A percentile compares a stretch with the other conserved stretches of the same genome.
phyloP scores from a whole-genome alignment of 2,113 vertebrate species.

The Thamnaconus septentrionalis region DNA sequence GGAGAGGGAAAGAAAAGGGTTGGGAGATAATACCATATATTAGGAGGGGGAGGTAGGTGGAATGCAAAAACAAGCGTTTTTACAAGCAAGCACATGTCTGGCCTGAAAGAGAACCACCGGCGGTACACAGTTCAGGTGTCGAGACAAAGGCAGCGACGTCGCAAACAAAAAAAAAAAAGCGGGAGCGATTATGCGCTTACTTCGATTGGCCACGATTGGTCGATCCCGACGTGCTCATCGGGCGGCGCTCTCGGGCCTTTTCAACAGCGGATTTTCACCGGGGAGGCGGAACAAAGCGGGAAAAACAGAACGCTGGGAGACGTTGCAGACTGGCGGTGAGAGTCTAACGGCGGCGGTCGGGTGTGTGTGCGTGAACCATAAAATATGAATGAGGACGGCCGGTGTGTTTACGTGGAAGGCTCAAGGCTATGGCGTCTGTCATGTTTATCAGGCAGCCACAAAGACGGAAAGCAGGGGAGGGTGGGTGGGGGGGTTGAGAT shows the following conservation, averaged over 20 bases:
- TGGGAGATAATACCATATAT: slow-evolving; percentile 69
- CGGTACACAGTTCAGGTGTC: slow-evolving; percentile 23
- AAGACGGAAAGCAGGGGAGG: background rate
- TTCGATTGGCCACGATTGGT: background rate
- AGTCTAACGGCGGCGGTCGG: too few species aligned
- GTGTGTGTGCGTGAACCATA: slow-evolving; percentile 30
- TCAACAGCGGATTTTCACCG: background rate
- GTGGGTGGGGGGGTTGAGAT: too few species aligned
- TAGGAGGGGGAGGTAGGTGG: slow-evolving; percentile 53
- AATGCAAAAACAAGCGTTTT: slow-evolving; percentile 69
- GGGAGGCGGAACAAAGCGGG: background rate
- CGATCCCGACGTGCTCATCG: slow-evolving; percentile 12
- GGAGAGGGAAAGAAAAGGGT: slow-evolving; percentile 31
- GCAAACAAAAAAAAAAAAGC: too few species aligned
- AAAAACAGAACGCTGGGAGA: background rate
- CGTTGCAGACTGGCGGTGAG: too few species aligned
- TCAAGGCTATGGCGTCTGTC: slow-evolving; percentile 32
- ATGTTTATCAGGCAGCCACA: slow-evolving; percentile 39
- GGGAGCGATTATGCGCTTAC: too few species aligned
- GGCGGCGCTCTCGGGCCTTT: slow-evolving; percentile 5
- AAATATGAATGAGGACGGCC: slow-evolving; percentile 43
- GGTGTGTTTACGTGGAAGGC: slow-evolving; percentile 48
- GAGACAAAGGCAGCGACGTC: too few species aligned
- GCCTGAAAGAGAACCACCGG: slow-evolving; percentile 40
- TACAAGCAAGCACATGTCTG: slow-evolving; percentile 66